Percentiles rank a stretch among this genome's conserved stretches.
phyloP scores from a whole-genome alignment of 2,113 vertebrate species.

The Microcebus griseorufus region DNA sequence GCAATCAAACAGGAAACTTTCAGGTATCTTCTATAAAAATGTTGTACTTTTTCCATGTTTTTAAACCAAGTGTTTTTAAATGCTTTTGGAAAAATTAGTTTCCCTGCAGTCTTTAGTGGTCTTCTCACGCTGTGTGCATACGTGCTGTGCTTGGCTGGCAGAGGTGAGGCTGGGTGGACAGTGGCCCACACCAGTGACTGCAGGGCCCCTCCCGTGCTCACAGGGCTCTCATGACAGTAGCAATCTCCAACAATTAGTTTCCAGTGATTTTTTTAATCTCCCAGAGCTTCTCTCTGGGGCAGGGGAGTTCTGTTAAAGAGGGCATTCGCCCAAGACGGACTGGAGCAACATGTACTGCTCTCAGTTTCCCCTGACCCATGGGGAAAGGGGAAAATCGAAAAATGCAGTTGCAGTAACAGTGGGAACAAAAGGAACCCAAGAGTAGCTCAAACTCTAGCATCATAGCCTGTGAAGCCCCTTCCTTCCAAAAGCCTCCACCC shows the following conservation, averaged over 20 bases:
- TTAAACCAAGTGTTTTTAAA: neutral
- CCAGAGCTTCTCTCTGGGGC: neutral
- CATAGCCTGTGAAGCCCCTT: no score
- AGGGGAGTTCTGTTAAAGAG: neutral
- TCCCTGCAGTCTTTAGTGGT: neutral
- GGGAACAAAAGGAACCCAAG: neutral
- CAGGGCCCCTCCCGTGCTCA: neutral
- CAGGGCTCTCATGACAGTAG: neutral
- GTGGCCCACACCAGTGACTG: no score
- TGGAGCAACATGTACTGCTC: neutral
- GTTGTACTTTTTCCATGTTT: neutral
- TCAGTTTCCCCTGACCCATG: neutral
- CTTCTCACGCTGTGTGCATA: neutral
- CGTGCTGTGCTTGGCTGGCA: neutral
- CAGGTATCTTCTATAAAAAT: neutral
- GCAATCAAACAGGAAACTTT: neutral
- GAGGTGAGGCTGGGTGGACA: accelerated
- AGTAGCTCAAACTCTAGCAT: neutral
- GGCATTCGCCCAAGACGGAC: neutral
- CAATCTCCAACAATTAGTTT: neutral
- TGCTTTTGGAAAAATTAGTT: neutral
- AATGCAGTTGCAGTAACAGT: no score
- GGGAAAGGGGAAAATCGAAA: neutral
- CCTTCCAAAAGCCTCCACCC: neutral
- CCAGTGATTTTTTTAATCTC: neutral